Evolutionary conservation across 2,888 invertebrate genomes (phyloP), one percentile per base, ranked within the genome.

Genomic region (Cephus rjabovi): DNA sequence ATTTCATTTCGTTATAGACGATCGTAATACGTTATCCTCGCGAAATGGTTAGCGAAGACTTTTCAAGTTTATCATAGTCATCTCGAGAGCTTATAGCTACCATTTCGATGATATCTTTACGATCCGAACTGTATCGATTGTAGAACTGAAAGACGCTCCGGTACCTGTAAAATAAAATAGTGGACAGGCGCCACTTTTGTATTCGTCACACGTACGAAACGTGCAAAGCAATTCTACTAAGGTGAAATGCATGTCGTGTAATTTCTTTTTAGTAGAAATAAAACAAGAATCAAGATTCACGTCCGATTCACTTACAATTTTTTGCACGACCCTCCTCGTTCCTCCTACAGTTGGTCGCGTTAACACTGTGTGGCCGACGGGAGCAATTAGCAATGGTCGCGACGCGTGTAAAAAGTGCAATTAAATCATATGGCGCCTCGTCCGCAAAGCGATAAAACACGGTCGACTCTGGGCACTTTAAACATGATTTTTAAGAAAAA

Each of bases 401-500:
- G 71, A n/a, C 71, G 15, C 71, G 71, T 71, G 33, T 71, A 71
- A 71, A 71, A 71, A 71, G 71, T 31, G 71, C 71, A 71, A 71
- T 71, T 71, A 71, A 71, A 71, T 71, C 71, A 71, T 31, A 15
- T 11, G 33, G 71, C 71, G 71, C 33, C 71, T 71, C 11, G 71
- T 23, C 12, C 71, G 71, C 30, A 71, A 71, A 71, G 11, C 71
- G 71, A 71, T 71, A 71, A 71, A 71, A 31, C 6, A 12, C 71
- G 23, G 71, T 31, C 6, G 31, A 9, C 77, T 70, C 69, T 35
- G 70, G 9, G 9, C 56, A 23, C 76, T 77, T 82, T 82, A 82
- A 82, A 75, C 35, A 76, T 69, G 74, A 33, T 74, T 79, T 80
- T 71, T 69, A 75, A 77, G 75, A 74, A 73, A 75, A 74, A 70